Evolutionary conservation across 1,140 invertebrate genomes (phyloP), one percentile per base, ranked within the genome.

Genomic region (Diabrotica undecimpunctata): DNA sequence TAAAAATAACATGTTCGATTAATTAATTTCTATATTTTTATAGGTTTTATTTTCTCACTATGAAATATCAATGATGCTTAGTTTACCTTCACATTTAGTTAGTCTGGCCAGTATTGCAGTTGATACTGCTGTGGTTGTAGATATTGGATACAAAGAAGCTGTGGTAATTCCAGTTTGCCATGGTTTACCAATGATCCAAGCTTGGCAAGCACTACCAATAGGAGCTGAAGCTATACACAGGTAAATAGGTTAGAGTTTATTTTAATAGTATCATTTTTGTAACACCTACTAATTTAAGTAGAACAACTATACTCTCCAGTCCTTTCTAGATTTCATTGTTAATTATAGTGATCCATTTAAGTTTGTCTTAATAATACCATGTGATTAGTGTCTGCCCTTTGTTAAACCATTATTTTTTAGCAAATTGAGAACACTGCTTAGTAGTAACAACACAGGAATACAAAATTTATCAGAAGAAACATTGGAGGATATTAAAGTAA

Each of bases 41-140:
- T 12, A 74, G 70, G 94, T 97, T 11, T 82, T 98, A 8, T 98
- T 96, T 76, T 83, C 85, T 53, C 94, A 98, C 78, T 98, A 91
- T 83, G 95, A 97, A 86, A 93, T 96, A 73, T 83, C 80, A 36
- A 68, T 80, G 54, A 70, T 76, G 61, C 65, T 75, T 53, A 61
- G 73, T 60, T 66, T 78, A 54, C 91, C 94, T 7, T 85, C 86
- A 38, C 94, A 95, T 80, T 80, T 96, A 36, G 87, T 92, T n/a
- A 82, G 89, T 6, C 79, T 94, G 1, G 86, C 88, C 54, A 90
- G 91, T 5, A 81, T 96, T 54, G 93, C 90, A 12, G 81, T 88
- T 7, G 85, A 86, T 62, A 91, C 91, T 9, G 93, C 86, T 38
- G 78, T 97, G 9, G 91, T 97, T 5, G 77, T 97, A 11, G 94